A percentile compares a stretch with the other conserved stretches of the same genome.
These are phyloP conservation scores for Apamea sordens DNA, from an alignment of 2,888 invertebrate genomes.

Conservation along the genomic window DNA sequence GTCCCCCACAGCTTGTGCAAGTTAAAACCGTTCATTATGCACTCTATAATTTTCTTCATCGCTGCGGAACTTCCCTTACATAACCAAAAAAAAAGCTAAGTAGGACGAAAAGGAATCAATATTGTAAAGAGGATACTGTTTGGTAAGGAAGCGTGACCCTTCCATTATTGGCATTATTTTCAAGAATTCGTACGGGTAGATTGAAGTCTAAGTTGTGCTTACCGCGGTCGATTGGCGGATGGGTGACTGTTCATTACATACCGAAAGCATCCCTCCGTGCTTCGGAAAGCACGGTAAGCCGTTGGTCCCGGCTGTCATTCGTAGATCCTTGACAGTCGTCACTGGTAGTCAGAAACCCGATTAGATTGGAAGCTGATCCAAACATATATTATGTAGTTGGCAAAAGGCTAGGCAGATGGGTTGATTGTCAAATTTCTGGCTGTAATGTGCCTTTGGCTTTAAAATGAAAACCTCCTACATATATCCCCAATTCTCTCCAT, in stretches of 20 bases:
- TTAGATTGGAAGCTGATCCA: neutral
- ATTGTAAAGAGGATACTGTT: constrained; percentile 15
- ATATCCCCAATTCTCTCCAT: constrained; percentile 3
- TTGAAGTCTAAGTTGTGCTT: neutral
- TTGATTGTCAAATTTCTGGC: neutral
- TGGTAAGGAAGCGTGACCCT: neutral
- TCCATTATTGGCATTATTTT: neutral
- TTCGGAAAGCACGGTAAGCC: neutral
- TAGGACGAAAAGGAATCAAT: neutral
- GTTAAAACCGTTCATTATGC: constrained; percentile 56
- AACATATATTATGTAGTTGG: neutral
- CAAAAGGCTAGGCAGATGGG: neutral
- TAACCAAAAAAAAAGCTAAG: constrained; percentile 26
- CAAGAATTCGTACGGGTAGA: neutral
- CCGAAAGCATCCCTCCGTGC: neutral
- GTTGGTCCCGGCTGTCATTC: neutral
- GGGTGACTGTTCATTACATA: neutral
- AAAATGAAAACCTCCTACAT: neutral
- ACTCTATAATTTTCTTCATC: constrained; percentile 48
- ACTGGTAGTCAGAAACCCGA: neutral
- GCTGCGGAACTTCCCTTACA: constrained; percentile 24
- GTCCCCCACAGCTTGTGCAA: constrained; percentile 48
- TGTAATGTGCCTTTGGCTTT: neutral
- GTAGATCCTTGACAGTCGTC: neutral
- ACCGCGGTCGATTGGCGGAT: neutral